Evolutionary conservation across 2,113 vertebrate species (phyloP), one percentile per base, ranked within the genome.

Genomic region (Phrynocephalus versicolor): DNA sequence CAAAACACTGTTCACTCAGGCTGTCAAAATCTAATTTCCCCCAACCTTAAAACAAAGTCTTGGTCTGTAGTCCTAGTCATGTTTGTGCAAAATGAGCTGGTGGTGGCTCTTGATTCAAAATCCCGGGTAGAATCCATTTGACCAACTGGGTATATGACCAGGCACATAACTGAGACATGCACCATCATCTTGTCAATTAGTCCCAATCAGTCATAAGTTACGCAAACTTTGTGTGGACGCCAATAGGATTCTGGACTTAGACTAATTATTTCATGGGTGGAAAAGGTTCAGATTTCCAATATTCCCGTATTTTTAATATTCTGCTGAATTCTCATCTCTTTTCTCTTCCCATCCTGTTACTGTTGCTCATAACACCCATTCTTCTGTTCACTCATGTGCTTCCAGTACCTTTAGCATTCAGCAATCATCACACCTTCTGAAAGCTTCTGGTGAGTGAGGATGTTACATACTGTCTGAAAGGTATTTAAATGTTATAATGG

Each of bases 401-500:
- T 64, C 85, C 58, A 79, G 70, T 81, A 84, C 84, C 78, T 92
- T 94, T 82, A 87, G 71, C 81, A 94, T 94, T 92, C 89, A 90
- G 30, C 7, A 79, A 85, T 88, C 57, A 87, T 85, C 60, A 37
- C 1, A 87, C 76, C 16, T 90, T 92, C 81, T 72, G 79, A 93
- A 94, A 90, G 33, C 5, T 88, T 89, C 58, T 91, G 85, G 79
- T 90, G 82, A 84, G 74, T 94, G 75, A 92, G 91, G 57, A 39
- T 84, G 58, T 90, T 90, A 88, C 92, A 71, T 0, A 10, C 23
- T 23, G 21, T 87, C n/a, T 85, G 83, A 91, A 80, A 92, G 37
- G 19, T 89, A 91, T 94, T 96, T 95, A 92, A 94, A 92, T 90
- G 86, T 82, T 94, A 87, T 89, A 95, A 94, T 76, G 75, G 94